Base-by-base conservation (phyloP, 2,113 vertebrate species). In the Alethe castanea region DNA sequence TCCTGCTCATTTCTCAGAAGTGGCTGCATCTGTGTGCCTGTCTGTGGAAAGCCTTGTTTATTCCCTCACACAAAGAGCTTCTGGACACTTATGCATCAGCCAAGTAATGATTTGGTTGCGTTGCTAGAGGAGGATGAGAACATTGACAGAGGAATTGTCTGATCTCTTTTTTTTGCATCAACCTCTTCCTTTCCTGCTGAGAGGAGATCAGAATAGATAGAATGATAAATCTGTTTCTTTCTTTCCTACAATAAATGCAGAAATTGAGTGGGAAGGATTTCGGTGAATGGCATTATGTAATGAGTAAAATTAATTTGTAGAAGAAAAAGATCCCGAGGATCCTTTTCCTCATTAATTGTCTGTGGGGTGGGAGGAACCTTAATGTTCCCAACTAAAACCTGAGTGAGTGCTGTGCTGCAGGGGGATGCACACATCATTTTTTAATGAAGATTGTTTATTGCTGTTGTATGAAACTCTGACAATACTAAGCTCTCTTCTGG, bases 391-490 rank as follows among this genome's bases (percentile, higher is more conserved):
- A 2, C 61, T 74, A 12, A 81, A 81, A 22, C 47, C 47, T 29
- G 73, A 45, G 25, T 31, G 2, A 73, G 74, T n/a, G 52, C 71
- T 78, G 53, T 8, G 24, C 88, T 86, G 4, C 85, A 77, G 48
- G 54, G 69, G 73, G 61, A 53, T 29, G 28, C 40, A 14, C 4
- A 0, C 81, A 77, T 91, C 29, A 82, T 87, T 92, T 95, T 92
- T 95, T 91, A 70, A 90, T 94, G 79, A 95, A 69, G 86, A 29
- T 76, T 81, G 61, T 92, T 96, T 94, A 72, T 95, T 85, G 24
- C 65, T 85, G 48, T 85, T 92, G 78, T 26, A 42, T 76, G 86
- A 87, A 94, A 66, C 66, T 78, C 88, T 77, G 87, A 89, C 81
- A 90, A 40, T 67, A 28, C 67, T 48, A 11, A 88, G 74, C 71